Evolutionary conservation across 1,140 invertebrate species (phyloP).

Genomic region (Cydia amplana): DNA sequence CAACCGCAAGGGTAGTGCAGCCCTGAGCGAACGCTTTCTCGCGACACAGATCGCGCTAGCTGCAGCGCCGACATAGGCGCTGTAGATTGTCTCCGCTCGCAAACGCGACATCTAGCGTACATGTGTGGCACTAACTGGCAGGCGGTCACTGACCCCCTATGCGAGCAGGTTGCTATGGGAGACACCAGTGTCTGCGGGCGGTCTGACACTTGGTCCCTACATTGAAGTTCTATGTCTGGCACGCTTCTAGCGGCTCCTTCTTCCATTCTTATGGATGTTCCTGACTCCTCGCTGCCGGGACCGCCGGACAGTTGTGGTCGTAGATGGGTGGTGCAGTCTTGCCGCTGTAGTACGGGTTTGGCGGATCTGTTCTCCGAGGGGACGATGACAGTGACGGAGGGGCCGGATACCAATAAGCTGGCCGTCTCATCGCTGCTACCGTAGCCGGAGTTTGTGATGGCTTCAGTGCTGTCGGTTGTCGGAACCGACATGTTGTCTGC

Average conservation of each 20-base stretch:
- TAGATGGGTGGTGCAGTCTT: conserved; percentile 89
- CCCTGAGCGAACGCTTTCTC: conserved; percentile 85
- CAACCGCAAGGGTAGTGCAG: conserved; percentile 82
- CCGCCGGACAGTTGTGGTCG: conserved; percentile 87
- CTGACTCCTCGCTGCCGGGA: conserved; percentile 89
- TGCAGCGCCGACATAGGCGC: conserved; percentile 87
- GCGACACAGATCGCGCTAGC: conserved; percentile 87
- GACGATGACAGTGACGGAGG: conserved; percentile 75
- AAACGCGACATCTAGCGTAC: conserved; percentile 83
- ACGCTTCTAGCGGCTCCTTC: conserved; percentile 90
- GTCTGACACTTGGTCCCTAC: conserved; percentile 78
- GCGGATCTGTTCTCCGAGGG: conserved; percentile 70
- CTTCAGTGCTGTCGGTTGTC: conserved; percentile 77
- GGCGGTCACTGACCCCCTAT: conserved; percentile 81
- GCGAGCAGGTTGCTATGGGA: conserved; percentile 78
- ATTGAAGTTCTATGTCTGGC: conserved; percentile 93
- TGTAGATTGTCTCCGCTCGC: conserved; percentile 86
- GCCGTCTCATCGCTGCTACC: conserved; percentile 89
- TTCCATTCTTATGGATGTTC: conserved; percentile 80
- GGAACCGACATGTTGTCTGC: conserved; percentile 71
- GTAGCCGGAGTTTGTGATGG: conserved; percentile 82
- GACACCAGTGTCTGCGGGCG: conserved; percentile 78
- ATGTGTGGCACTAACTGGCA: conserved; percentile 81
- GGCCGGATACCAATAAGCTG: conserved; percentile 83
- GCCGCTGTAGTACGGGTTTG: conserved; percentile 90